phyloP scores from a whole-genome alignment of 2,113 vertebrate species.

The Jacana jacana region DNA sequence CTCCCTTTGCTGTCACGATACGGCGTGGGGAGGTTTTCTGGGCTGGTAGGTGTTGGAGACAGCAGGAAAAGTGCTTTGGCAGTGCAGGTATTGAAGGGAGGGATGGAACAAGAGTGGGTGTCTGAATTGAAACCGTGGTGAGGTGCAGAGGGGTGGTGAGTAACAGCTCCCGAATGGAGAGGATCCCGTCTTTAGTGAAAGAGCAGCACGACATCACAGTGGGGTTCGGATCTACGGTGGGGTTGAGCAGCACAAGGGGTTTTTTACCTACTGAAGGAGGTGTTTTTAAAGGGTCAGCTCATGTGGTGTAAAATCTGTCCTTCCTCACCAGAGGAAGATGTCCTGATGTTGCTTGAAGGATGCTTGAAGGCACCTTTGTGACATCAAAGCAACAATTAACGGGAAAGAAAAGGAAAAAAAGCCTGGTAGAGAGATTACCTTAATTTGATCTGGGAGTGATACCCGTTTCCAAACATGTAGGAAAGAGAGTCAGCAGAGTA shows the following conservation, averaged over 20 bases:
- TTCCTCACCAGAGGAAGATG: not conserved
- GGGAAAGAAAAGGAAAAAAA: not conserved
- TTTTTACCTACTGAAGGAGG: not conserved
- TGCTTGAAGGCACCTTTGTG: not conserved
- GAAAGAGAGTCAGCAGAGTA: not conserved
- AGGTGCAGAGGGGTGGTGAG: not conserved
- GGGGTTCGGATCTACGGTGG: not conserved
- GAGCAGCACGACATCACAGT: rapidly evolving
- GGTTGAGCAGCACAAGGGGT: not conserved
- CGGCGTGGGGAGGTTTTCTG: not conserved
- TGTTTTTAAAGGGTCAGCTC: not conserved
- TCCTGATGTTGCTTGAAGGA: not conserved
- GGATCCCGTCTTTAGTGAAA: not conserved
- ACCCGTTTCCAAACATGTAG: not conserved
- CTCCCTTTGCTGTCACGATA: rapidly evolving
- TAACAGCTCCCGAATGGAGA: not conserved
- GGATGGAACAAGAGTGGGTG: not conserved
- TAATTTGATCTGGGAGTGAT: not conserved
- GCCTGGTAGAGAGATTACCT: not conserved
- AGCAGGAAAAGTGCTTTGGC: not conserved
- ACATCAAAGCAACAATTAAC: not conserved
- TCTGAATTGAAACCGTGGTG: not conserved
- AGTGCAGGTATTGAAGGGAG: not conserved
- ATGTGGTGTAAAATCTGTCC: not conserved
- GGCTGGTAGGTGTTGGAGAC: not conserved